Evolutionary conservation across 2,113 vertebrate genomes (phyloP).

Genomic region (Heterotilapia buettikoferi): DNA sequence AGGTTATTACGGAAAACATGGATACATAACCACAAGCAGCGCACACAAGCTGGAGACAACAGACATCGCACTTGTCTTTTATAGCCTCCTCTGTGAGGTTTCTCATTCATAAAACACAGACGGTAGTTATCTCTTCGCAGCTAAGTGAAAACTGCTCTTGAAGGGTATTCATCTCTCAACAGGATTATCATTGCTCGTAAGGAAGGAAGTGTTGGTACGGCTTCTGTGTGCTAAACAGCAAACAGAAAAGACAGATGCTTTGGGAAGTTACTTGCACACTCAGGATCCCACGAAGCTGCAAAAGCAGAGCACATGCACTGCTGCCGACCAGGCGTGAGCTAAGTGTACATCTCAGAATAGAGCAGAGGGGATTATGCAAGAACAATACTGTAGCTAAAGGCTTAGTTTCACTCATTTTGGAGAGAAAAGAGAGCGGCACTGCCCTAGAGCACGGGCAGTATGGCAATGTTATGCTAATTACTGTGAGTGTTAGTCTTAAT

Average conservation of each 20-base stretch:
- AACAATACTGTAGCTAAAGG: constrained; percentile 48
- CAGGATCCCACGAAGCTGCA: background rate
- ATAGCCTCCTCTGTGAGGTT: background rate
- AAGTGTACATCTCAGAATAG: constrained; percentile 29
- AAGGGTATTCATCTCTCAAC: background rate
- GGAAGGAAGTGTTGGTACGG: background rate
- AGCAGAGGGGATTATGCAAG: constrained; percentile 43
- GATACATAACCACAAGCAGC: background rate
- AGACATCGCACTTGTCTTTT: background rate
- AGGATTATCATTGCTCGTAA: constrained; percentile 5
- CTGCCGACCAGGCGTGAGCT: background rate
- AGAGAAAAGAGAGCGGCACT: constrained; percentile 12
- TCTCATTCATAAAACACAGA: constrained; percentile 27
- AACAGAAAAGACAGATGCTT: constrained; percentile 17
- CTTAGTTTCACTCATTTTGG: constrained; percentile 44
- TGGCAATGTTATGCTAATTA: constrained; percentile 7
- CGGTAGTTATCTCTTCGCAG: background rate
- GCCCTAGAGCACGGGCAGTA: background rate
- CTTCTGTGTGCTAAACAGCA: constrained; percentile 1
- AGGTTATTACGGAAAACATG: constrained; percentile 13
- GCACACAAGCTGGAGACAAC: background rate
- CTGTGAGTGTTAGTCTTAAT: background rate
- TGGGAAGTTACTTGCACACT: background rate
- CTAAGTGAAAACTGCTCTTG: background rate
- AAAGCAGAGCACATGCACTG: background rate